These are phyloP conservation scores for Pangasianodon hypophthalmus DNA, from an alignment of 2,113 vertebrate genomes.

Conservation along the genomic window DNA sequence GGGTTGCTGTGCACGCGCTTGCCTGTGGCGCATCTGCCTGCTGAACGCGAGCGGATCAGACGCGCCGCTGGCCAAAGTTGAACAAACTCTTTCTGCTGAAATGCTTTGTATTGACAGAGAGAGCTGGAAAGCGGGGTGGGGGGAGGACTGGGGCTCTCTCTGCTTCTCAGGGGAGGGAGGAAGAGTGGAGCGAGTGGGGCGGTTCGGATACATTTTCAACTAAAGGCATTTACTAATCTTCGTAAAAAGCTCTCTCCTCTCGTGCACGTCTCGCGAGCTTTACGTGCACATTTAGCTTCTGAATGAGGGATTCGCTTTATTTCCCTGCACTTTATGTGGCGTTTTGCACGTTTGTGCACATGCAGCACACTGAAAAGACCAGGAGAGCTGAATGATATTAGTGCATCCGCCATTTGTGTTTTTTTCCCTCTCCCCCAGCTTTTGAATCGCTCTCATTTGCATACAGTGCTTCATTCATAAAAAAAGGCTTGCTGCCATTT, in stretches of 20 bases:
- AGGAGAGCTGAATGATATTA: not conserved
- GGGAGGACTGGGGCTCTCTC: conserved; percentile 42
- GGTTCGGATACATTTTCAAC: conserved; percentile 55
- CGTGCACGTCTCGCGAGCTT: not conserved
- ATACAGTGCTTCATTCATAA: conserved; percentile 85
- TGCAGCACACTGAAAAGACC: not conserved
- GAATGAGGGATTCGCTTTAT: not conserved
- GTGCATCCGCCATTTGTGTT: conserved; percentile 73
- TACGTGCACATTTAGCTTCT: not conserved
- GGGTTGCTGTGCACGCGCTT: not conserved
- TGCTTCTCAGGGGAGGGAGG: conserved; percentile 36
- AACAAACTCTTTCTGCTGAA: conserved; percentile 30
- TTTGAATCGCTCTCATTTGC: conserved; percentile 79
- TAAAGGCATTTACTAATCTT: conserved; percentile 52
- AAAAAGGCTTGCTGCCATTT: conserved; percentile 52
- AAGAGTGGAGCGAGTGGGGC: conserved; percentile 43
- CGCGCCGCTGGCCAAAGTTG: not conserved
- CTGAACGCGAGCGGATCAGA: conserved; percentile 33
- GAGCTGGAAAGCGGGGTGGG: conserved; percentile 22
- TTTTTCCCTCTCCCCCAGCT: not conserved
- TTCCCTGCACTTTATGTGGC: not conserved
- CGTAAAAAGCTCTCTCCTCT: not conserved
- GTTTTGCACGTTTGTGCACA: not conserved
- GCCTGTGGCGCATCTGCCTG: no score
- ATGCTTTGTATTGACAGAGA: conserved; percentile 47